Evolutionary conservation across 2,888 invertebrate species (phyloP).

Genomic region (Protophormia terraenovae): DNA sequence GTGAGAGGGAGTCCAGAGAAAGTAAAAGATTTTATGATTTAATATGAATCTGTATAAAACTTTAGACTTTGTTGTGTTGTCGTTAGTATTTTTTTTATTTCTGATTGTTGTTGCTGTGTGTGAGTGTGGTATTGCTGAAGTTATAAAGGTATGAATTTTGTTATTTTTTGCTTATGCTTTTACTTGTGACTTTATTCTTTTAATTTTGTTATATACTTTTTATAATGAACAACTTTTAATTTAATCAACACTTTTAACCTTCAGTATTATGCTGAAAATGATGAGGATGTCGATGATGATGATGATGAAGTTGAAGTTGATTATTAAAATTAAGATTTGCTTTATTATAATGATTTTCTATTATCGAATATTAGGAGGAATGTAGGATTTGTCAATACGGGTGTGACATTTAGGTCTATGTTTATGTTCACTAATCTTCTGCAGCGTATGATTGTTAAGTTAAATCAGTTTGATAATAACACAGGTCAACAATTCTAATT

Average conservation of each 20-base stretch:
- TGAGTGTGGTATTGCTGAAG: not conserved
- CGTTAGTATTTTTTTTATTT: constrained; percentile 8
- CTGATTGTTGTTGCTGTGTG: not conserved
- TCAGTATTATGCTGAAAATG: constrained; percentile 8
- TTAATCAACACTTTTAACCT: constrained; percentile 64
- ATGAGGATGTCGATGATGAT: no score
- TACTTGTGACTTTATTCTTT: constrained; percentile 24
- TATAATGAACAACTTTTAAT: constrained; percentile 51
- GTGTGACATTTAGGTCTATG: no score
- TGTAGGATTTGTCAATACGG: not conserved
- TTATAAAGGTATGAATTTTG: not conserved
- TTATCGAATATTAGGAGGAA: not conserved
- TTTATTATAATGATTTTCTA: not conserved
- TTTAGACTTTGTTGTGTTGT: constrained; percentile 20
- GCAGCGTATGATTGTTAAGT: no score
- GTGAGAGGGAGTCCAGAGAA: not conserved
- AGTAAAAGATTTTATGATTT: constrained; percentile 29
- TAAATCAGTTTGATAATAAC: no score
- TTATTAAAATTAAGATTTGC: not conserved
- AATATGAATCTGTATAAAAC: constrained; percentile 23
- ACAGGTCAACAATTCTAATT: no score
- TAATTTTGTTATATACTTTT: not conserved
- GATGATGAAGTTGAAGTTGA: no score
- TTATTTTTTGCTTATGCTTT: constrained; percentile 33
- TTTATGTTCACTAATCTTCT: no score